Evolutionary conservation across 2,888 invertebrate genomes (phyloP).

Genomic region (Phortica okadai): DNA sequence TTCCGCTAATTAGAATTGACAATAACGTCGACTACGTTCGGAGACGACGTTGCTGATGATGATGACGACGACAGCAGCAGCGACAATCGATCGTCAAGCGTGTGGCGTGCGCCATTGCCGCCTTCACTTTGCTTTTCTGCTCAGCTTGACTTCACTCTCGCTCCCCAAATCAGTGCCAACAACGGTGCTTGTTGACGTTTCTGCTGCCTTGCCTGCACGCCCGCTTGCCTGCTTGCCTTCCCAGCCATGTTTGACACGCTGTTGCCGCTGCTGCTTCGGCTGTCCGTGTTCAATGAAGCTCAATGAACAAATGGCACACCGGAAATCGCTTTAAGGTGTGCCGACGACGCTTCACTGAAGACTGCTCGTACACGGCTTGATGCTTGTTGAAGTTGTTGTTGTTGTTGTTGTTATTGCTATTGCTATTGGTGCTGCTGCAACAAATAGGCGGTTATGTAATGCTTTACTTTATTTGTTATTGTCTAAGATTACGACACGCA

Average conservation of each 20-base stretch:
- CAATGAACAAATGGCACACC: conserved; percentile 74
- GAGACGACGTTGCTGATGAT: conserved; percentile 9
- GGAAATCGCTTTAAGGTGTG: conserved; percentile 74
- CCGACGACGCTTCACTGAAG: conserved; percentile 51
- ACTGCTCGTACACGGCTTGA: conserved; percentile 44
- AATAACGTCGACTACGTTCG: conserved; percentile 39
- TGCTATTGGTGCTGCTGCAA: conserved; percentile 45
- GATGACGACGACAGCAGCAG: neutral
- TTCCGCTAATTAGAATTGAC: conserved; percentile 74
- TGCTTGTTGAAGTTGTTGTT: conserved; percentile 36
- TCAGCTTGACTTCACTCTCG: conserved; percentile 1
- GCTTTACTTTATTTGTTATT: conserved; percentile 29
- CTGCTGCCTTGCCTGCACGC: neutral
- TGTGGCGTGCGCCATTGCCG: conserved; percentile 18
- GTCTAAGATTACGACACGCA: conserved; percentile 47
- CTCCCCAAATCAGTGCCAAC: neutral
- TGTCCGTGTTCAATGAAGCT: conserved; percentile 58
- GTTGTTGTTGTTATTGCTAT: conserved; percentile 41
- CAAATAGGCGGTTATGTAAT: conserved; percentile 54
- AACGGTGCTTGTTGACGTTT: too few species aligned
- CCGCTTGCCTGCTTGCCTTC: conserved; percentile 9
- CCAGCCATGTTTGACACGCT: conserved; percentile 2
- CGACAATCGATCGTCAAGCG: conserved; percentile 3
- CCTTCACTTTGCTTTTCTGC: neutral
- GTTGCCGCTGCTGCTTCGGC: conserved; percentile 25